Evolutionary conservation across 2,888 invertebrate genomes (phyloP).

Genomic region (Lottia gigantea): DNA sequence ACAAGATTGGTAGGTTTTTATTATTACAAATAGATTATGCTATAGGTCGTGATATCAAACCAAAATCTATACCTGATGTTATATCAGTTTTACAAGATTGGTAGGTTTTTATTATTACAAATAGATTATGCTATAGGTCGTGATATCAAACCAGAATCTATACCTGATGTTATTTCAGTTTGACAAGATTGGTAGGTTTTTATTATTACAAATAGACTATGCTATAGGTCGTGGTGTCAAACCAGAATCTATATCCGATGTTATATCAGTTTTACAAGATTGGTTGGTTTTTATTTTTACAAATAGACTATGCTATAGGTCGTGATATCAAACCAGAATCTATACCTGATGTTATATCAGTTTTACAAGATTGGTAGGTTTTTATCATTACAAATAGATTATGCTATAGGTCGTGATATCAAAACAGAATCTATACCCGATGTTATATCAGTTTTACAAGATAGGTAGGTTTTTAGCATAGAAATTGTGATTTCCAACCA

Average conservation of each 20-base stretch:
- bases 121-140: slow-evolving; percentile 94
- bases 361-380: slow-evolving; percentile 64
- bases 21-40: slow-evolving; percentile 88
- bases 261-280: slow-evolving; percentile 74
- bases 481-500: too few species aligned
- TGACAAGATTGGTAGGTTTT: slow-evolving; percentile 62
- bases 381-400: slow-evolving; percentile 84
- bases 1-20: slow-evolving; percentile 58
- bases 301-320: slow-evolving; percentile 93
- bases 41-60: slow-evolving; percentile 89
- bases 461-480: slow-evolving; percentile 49
- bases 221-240: slow-evolving; percentile 93
- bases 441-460: slow-evolving; percentile 75
- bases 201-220: slow-evolving; percentile 85
- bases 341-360: slow-evolving; percentile 81
- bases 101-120: slow-evolving; percentile 71
- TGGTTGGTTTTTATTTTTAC: slow-evolving; percentile 71
- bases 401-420: slow-evolving; percentile 92
- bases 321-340: slow-evolving; percentile 90
- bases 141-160: slow-evolving; percentile 87
- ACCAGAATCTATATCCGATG: slow-evolving; percentile 83
- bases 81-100: slow-evolving; percentile 72
- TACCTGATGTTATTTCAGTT: slow-evolving; percentile 80
- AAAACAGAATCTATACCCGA: slow-evolving; percentile 83
- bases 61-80: slow-evolving; percentile 84